Evolutionary conservation across 2,797 vertebrate genomes (phyloP), one percentile per base, ranked within the genome.

Genomic region (Microctenopoma steveboyesi): DNA sequence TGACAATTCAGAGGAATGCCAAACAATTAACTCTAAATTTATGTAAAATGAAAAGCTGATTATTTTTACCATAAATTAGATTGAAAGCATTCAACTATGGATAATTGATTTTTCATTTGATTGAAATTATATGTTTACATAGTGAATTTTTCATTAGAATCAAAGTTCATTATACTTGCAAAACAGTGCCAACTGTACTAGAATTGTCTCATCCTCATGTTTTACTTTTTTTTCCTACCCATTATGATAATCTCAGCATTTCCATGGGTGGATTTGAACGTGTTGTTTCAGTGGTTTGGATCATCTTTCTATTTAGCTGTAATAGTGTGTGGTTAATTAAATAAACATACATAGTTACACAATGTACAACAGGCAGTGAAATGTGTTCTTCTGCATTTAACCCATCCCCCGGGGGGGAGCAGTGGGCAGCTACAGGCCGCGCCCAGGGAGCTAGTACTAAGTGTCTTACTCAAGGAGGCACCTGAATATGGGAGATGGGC

Each of bases 261-360:
- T 22, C 22, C 22, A 22, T 22, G 22, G 22, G 45, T 37, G 5
- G 45, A 43, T 9, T 37, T 9, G 10, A 37, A n/a, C 22, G 3
- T 37, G 50, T 63, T 56, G 13, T 16, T 62, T 43, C 25, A 49
- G 33, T 55, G 25, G 33, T 46, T 58, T 39, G 22, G 46, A 37
- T 71, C 6, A 50, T 52, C 25, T 48, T 5, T 28, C 11, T 55
- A 8, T 45, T 46, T 9, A 22, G 13, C 0, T 48, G 50, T 22
- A 27, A 46, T 10, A n/a, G 39, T 15, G 7, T 66, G 33, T 33
- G 30, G 8, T 42, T 7, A 1, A 22, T 22, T 22, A 22, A 22
- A 22, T 22, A 22, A 22, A 22, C 22, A 22, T 22, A 22, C 22
- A 22, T 22, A 22, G 22, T 22, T 22, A 22, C 22, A 22, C 22